Evolutionary conservation across 2,113 vertebrate species (phyloP), one percentile per base, ranked within the genome.

Genomic region (Hipposideros armiger): DNA sequence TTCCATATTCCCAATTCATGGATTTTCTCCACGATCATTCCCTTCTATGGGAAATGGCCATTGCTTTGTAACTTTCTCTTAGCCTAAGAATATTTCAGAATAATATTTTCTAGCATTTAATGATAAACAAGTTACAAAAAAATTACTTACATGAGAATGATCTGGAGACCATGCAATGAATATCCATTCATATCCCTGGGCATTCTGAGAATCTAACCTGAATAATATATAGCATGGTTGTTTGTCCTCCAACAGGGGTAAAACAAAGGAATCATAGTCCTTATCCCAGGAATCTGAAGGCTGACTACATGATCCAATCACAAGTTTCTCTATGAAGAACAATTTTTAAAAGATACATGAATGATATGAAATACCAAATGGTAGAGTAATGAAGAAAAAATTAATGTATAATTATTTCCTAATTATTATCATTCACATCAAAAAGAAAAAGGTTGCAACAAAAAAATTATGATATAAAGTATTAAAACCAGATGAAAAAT

Each of bases 91-190:
- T 76, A 81, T 64, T 90, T 96, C 72, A 81, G 36, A 83, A 64
- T 60, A 83, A 87, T 72, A 28, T 22, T 30, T 50, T 87, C 64
- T 36, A 87, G 60, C 36, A 96, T 83, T 93, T 93, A 96, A 76
- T 64, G 10, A 86, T 62, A 89, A 93, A 89, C 10, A 45, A 84
- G 83, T 67, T 64, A 81, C 16, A 42, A 87, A 76, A 50, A 95
- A 74, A 6, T 66, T 97, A 98, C 99, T 99, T 99, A 99, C 99
- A 97, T 98, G 97, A 96, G 99, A 99, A 94, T 98, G 95, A 98
- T 99, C 99, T 19, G 99, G 99, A 85, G 99, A 99, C 99, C 99
- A 99, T 11, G 99, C 99, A 98, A 99, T 99, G 97, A 99, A 99
- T 97, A 99, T 97, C 99, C 99, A 99, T 95, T 99, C 99, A 76